phyloP scores from a whole-genome alignment of 1,140 invertebrate species.

The Neuroterus valhalla region DNA sequence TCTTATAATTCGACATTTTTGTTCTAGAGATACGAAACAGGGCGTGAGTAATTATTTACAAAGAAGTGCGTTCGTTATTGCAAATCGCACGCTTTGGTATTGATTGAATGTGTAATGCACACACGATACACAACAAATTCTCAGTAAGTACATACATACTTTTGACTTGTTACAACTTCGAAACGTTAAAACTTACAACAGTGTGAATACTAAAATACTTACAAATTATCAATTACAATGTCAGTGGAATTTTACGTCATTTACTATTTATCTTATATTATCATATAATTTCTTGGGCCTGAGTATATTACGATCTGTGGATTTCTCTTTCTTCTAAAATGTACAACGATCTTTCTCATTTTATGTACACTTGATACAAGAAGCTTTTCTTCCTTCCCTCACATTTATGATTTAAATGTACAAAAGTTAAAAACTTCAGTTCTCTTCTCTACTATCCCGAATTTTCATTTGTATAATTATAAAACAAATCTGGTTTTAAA shows the following conservation, averaged over 20 bases:
- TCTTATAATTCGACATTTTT: neutral
- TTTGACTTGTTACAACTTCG: slow-evolving; percentile 32
- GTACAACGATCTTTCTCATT: slow-evolving; percentile 5
- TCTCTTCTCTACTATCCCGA: slow-evolving; percentile 7
- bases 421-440: slow-evolving; percentile 23
- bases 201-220: slow-evolving; percentile 43
- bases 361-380: slow-evolving; percentile 30
- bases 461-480: neutral
- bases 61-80: slow-evolving; percentile 57
- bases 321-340: slow-evolving; percentile 35
- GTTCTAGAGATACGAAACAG: slow-evolving; percentile 42
- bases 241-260: slow-evolving; percentile 24
- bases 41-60: slow-evolving; percentile 57
- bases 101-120: slow-evolving; percentile 55
- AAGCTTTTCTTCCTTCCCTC: neutral
- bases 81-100: slow-evolving; percentile 64
- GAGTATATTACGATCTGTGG: slow-evolving; percentile 38
- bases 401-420: slow-evolving; percentile 8
- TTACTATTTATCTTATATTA: slow-evolving; percentile 35
- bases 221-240: slow-evolving; percentile 38
- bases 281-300: slow-evolving; percentile 50
- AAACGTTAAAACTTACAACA: slow-evolving; percentile 41
- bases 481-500: neutral
- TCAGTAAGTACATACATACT: slow-evolving; percentile 38
- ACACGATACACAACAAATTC: slow-evolving; percentile 45